Base-by-base conservation (phyloP, 2,113 vertebrate genomes). In the Rattus rattus region DNA sequence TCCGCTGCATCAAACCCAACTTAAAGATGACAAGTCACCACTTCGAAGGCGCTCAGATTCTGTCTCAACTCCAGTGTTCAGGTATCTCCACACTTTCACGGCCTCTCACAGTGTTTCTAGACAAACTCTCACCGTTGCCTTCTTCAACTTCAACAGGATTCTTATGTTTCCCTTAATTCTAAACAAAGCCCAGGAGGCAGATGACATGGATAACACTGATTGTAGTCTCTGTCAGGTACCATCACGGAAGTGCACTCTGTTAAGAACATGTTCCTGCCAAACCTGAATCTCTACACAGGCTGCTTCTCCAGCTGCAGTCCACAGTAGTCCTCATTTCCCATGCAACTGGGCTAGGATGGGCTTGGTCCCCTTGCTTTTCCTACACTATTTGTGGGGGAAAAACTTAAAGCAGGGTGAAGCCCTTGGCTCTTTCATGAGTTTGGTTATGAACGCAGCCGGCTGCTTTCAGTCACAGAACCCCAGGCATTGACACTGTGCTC, bases 1-100 rank as follows among this genome's bases (percentile, higher is more conserved):
- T 99, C 97, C 99, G 99, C 96, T 99, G 99, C 94, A 99, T 99
- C 95, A 99, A 99, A 72, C 99, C 99, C 26, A 99, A 99, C 98
- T 98, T 99, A 98, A 99, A 99, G 99, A 99, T 99, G 99, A 98
- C 99, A 96, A 99, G 99, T 97, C 99, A 99, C 97, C 98, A 99
- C 96, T 99, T 99, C 96, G 99, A 99, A 98, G 99, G 99, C 36
- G 99, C 99, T 80, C 99, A 99, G 97, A 99, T 99, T 79, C 99
- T 99, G 61, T 99, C 99, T 43, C 99, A 99, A 98, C 99, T 99
- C 92, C 99, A 99, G 92, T 99, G 99, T 98, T 99, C 99, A 97
- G 99, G 99, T 99, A 98, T 88, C 22, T 49, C 3, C 90, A 26
- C 96, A 24, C 7, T 94, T 97, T 93, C 56, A 22, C 80, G 52